Evolutionary conservation across 2,888 invertebrate species (phyloP).

Genomic region (Leptinotarsa peninsularis): DNA sequence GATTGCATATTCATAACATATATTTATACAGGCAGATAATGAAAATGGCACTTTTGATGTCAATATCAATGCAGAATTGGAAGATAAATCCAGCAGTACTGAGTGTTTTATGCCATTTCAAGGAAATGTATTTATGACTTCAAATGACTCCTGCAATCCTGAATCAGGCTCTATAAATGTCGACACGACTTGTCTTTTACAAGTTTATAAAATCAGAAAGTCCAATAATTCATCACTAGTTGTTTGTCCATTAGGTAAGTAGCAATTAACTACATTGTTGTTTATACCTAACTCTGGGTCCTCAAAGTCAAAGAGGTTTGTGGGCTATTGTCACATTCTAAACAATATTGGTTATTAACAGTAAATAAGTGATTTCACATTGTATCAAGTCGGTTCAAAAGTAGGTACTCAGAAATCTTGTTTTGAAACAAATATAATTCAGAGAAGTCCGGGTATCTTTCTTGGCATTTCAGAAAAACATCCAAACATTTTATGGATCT

Average conservation of each 20-base stretch:
- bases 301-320: too few species aligned
- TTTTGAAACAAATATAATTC: too few species aligned
- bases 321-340: too few species aligned
- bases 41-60: background rate
- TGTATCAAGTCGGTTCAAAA: too few species aligned
- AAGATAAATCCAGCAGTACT: background rate
- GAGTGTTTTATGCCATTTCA: background rate
- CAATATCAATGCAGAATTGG: background rate
- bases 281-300: background rate
- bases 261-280: background rate
- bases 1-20: too few species aligned
- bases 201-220: slow-evolving; percentile 52
- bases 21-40: background rate
- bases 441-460: too few species aligned
- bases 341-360: too few species aligned
- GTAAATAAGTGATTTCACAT: too few species aligned
- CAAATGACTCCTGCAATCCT: background rate
- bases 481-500: too few species aligned
- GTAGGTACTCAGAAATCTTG: too few species aligned
- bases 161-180: background rate
- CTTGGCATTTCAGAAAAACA: too few species aligned
- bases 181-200: slow-evolving; percentile 42
- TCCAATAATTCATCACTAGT: slow-evolving; percentile 47
- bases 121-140: background rate
- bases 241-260: slow-evolving; percentile 46